These are phyloP conservation scores for Oncopodura yosiiana DNA, from an alignment of 1,140 invertebrate species.

Conservation along the genomic window DNA sequence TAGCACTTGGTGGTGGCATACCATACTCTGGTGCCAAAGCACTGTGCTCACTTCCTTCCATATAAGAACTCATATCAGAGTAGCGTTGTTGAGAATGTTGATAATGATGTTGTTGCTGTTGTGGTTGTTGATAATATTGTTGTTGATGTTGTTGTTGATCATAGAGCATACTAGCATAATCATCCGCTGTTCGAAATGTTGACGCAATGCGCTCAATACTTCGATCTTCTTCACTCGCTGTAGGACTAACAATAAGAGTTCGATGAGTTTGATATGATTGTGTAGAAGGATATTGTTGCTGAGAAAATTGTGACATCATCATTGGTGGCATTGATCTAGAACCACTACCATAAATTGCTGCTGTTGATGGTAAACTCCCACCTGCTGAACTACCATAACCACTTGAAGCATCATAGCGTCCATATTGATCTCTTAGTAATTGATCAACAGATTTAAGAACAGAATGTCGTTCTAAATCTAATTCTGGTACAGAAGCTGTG, in stretches of 20 bases:
- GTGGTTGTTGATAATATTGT: too few relatives aligned
- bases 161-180: slow-evolving; percentile 42
- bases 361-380: not conserved
- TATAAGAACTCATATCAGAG: slow-evolving; percentile 43
- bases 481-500: too few relatives aligned
- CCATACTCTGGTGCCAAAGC: slow-evolving; percentile 40
- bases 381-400: not conserved
- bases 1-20: slow-evolving; percentile 47
- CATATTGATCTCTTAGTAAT: slow-evolving; percentile 41
- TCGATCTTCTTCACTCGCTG: slow-evolving; percentile 43
- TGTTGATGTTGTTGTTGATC: too few relatives aligned
- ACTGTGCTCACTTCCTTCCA: slow-evolving; percentile 39
- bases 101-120: too few relatives aligned
- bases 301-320: not conserved
- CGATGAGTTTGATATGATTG: slow-evolving; percentile 28
- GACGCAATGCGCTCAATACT: slow-evolving; percentile 47
- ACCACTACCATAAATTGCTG: slow-evolving; percentile 5
- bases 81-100: too few relatives aligned
- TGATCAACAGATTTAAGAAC: slow-evolving; percentile 48
- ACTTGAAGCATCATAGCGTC: slow-evolving; percentile 12
- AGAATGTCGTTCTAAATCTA: slow-evolving; percentile 37
- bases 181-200: slow-evolving; percentile 45
- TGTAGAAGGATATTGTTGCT: slow-evolving; percentile 13
- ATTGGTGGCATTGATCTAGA: slow-evolving; percentile 15
- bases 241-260: slow-evolving; percentile 31